phyloP scores from a whole-genome alignment of 2,797 vertebrate genomes.

The Pseudocheirus occidentalis region DNA sequence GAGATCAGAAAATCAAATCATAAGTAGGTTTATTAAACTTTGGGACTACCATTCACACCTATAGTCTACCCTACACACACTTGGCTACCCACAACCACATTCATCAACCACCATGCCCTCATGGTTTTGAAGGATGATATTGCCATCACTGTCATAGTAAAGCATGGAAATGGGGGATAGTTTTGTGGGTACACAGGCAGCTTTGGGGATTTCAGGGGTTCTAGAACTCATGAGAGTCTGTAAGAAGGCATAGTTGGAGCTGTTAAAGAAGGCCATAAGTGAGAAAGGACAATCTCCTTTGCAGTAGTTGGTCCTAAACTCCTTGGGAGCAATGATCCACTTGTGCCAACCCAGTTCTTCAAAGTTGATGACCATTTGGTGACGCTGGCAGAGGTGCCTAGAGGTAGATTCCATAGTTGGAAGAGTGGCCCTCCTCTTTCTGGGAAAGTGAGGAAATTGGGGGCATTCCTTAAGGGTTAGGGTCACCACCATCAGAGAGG shows the following conservation, averaged over 20 bases:
- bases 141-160: constrained; percentile 78
- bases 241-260: constrained; percentile 78
- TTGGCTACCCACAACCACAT: constrained; percentile 76
- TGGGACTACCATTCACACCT: neutral
- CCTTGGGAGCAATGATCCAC: constrained; percentile 79
- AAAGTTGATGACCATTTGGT: constrained; percentile 78
- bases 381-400: constrained; percentile 72
- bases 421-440: constrained; percentile 61
- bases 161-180: constrained; percentile 82
- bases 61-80: neutral
- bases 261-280: constrained; percentile 68
- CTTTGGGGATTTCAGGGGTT: constrained; percentile 70
- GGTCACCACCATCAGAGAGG: constrained; percentile 71
- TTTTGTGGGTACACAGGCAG: constrained; percentile 76
- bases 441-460: neutral
- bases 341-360: constrained; percentile 79
- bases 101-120: constrained; percentile 80
- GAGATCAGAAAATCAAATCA: neutral
- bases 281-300: constrained; percentile 78
- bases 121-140: constrained; percentile 78
- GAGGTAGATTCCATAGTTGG: constrained; percentile 34
- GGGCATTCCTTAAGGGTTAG: constrained; percentile 70
- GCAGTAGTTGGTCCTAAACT: constrained; percentile 81
- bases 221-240: constrained; percentile 67
- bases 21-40: constrained; percentile 50